Conservation (phyloP, 2,113 vertebrate genomes). For the Phalacrocorax pelagicus region DNA sequence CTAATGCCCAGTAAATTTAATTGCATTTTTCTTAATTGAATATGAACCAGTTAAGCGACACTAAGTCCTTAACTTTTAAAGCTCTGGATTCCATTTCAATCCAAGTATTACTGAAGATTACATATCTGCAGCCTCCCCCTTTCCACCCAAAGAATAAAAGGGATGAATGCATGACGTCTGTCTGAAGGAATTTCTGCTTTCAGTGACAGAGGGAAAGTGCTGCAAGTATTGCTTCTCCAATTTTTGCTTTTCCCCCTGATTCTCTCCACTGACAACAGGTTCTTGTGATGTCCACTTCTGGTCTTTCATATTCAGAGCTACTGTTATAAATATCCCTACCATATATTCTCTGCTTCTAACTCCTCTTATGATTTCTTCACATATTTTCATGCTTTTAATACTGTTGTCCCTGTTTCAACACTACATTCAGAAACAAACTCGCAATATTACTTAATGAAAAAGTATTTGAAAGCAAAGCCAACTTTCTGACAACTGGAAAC, state of each 20-base stretch:
- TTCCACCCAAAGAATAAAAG: not conserved
- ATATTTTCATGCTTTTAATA: not conserved
- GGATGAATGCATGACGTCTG: not conserved
- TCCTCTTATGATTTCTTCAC: not conserved
- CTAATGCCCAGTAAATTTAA: not conserved
- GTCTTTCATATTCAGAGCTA: not conserved
- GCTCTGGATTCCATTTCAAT: not conserved
- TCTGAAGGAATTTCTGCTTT: not conserved
- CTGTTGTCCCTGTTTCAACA: not conserved
- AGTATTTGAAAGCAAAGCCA: not conserved
- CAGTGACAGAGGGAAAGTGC: not conserved
- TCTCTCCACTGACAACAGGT: not conserved
- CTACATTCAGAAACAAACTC: not conserved
- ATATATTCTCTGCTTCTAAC: not conserved
- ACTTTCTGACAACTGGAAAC: not conserved
- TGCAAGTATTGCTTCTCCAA: not conserved
- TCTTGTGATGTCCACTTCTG: not conserved
- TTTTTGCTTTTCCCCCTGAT: not conserved
- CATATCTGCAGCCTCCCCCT: not conserved
- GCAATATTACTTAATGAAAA: not conserved
- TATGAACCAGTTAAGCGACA: not conserved
- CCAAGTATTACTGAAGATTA: not conserved
- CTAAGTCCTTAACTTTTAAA: not conserved
- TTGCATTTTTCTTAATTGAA: not conserved
- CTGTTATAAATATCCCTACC: not conserved